These are phyloP conservation scores for Gymnorhina tibicen DNA, from an alignment of 2,113 vertebrate genomes.

Conservation along the genomic window DNA sequence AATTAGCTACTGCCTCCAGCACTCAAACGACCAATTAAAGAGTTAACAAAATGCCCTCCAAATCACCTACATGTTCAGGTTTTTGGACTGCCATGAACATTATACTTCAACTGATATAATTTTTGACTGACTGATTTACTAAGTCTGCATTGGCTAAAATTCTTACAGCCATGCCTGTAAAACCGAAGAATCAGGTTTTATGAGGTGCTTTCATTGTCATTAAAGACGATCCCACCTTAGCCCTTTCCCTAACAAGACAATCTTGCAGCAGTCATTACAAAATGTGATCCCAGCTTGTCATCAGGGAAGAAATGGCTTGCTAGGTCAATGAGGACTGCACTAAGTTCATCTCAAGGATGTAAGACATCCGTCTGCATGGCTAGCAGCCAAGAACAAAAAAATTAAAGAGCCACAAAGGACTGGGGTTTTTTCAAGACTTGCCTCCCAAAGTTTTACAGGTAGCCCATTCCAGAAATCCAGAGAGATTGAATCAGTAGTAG, in stretches of 20 bases:
- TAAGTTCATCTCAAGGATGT: conserved; percentile 70
- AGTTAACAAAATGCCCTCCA: conserved; percentile 81
- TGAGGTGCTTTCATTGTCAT: conserved; percentile 76
- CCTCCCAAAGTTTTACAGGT: conserved; percentile 1
- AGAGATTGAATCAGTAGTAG: neutral
- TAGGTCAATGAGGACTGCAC: conserved; percentile 69
- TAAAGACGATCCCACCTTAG: conserved; percentile 76
- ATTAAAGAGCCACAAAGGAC: neutral
- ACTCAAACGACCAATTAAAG: conserved; percentile 79
- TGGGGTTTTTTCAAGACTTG: neutral
- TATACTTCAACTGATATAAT: conserved; percentile 72
- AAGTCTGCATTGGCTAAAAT: conserved; percentile 71
- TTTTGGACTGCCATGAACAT: conserved; percentile 74
- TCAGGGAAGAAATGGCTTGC: conserved; percentile 63
- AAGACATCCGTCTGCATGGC: conserved; percentile 38
- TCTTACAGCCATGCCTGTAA: conserved; percentile 70
- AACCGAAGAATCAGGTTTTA: conserved; percentile 72
- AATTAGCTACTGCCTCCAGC: conserved; percentile 76
- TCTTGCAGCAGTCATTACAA: conserved; percentile 70
- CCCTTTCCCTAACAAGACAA: conserved; percentile 78
- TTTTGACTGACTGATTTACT: conserved; percentile 81
- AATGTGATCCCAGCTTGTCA: conserved; percentile 73
- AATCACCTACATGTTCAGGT: conserved; percentile 76
- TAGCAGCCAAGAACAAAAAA: conserved; percentile 53
- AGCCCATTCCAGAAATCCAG: neutral